Conservation (phyloP, 2,113 vertebrate genomes). For the Saguinus midas region DNA sequence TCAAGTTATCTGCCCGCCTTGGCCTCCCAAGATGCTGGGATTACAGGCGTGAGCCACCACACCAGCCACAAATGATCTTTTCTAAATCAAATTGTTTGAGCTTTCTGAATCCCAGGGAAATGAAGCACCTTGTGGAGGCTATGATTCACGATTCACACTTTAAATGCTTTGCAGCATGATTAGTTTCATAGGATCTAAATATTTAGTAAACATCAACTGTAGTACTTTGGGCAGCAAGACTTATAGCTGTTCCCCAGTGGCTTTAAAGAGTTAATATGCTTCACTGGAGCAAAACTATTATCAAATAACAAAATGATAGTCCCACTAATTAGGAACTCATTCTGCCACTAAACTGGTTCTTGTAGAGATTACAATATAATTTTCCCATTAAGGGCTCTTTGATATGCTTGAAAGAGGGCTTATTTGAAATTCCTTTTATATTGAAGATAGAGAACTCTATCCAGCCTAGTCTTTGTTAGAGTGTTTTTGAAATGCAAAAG, state of each 20-base stretch:
- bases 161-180: neutral
- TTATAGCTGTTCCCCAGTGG: neutral
- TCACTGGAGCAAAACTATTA: conserved; percentile 35
- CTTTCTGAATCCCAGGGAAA: neutral
- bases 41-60: too few species aligned
- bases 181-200: neutral
- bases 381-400: conserved; percentile 57
- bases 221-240: neutral
- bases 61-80: neutral
- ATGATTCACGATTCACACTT: neutral
- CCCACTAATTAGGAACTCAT: conserved; percentile 38
- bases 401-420: neutral
- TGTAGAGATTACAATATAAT: conserved; percentile 54
- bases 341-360: conserved; percentile 20
- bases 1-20: too few species aligned
- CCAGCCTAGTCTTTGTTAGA: conserved; percentile 23
- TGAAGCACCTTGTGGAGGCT: neutral
- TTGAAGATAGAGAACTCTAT: neutral
- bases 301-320: conserved; percentile 44
- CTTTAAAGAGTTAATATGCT: conserved; percentile 3
- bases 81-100: neutral
- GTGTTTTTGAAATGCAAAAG: conserved; percentile 57
- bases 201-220: neutral
- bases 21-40: too few species aligned
- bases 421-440: neutral